Conservation (phyloP, 2,797 vertebrate genomes). For the Sarcoramphus papa region DNA sequence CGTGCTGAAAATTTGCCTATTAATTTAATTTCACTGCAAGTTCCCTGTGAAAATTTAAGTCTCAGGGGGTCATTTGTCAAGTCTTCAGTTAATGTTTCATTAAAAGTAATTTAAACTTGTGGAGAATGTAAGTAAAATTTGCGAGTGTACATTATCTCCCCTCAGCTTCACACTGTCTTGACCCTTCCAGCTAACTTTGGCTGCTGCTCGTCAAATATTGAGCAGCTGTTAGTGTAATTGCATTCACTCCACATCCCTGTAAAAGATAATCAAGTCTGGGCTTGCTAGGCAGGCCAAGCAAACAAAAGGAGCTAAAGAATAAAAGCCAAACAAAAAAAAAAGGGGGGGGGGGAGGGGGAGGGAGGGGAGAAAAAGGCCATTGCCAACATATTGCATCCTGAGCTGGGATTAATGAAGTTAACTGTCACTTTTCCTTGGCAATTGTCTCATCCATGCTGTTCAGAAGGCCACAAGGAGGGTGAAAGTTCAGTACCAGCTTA, state of each 20-base stretch:
- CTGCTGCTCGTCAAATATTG: slow-evolving; percentile 53
- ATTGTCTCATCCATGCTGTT: background rate
- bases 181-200: slow-evolving; percentile 19
- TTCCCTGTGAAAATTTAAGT: slow-evolving; percentile 29
- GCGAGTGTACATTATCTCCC: background rate
- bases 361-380: background rate
- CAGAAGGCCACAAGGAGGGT: background rate
- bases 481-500: background rate
- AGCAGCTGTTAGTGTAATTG: slow-evolving; percentile 37
- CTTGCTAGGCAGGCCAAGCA: background rate
- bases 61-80: slow-evolving; percentile 56
- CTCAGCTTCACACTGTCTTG: background rate
- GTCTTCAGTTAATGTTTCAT: slow-evolving; percentile 50
- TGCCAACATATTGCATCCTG: background rate
- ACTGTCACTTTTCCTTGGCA: background rate
- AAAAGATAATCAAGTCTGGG: background rate
- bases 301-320: background rate
- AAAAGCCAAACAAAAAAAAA: background rate
- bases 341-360: no score
- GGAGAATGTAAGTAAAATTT: slow-evolving; percentile 42
- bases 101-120: slow-evolving; percentile 51
- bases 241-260: background rate
- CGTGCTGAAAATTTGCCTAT: slow-evolving; percentile 11
- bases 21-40: slow-evolving; percentile 45
- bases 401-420: background rate